Conservation (phyloP, 2,113 vertebrate genomes). For the Lycaon pictus region DNA sequence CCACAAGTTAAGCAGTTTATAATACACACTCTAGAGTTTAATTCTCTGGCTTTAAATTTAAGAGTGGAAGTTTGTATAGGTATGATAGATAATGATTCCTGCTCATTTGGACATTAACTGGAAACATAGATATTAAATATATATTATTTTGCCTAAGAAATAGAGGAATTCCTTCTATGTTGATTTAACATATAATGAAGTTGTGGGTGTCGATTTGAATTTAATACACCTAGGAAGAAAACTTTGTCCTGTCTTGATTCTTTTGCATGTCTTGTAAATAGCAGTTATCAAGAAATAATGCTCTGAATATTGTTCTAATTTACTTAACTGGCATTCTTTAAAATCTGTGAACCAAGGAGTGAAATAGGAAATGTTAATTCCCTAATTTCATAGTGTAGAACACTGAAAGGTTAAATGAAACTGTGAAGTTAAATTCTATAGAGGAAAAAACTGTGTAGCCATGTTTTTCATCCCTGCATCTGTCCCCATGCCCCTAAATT, state of each 20-base stretch:
- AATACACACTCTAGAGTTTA: background rate
- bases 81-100: background rate
- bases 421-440: background rate
- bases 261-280: slow-evolving; percentile 49
- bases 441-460: background rate
- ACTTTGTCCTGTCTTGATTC: background rate
- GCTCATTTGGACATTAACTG: background rate
- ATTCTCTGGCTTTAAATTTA: slow-evolving; percentile 39
- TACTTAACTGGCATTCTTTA: background rate
- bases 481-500: background rate
- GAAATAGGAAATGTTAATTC: slow-evolving; percentile 22
- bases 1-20: background rate
- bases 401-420: slow-evolving; percentile 10
- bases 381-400: background rate
- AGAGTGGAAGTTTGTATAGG: background rate
- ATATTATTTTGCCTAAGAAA: background rate
- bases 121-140: background rate
- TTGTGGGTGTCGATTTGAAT: background rate
- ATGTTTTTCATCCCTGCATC: background rate
- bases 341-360: slow-evolving; percentile 7
- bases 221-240: slow-evolving; percentile 29
- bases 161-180: background rate
- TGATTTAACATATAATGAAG: slow-evolving; percentile 22
- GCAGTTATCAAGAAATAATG: background rate
- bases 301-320: slow-evolving; percentile 4